phyloP scores from a whole-genome alignment of 2,113 vertebrate genomes.

The Cnemophilus loriae region DNA sequence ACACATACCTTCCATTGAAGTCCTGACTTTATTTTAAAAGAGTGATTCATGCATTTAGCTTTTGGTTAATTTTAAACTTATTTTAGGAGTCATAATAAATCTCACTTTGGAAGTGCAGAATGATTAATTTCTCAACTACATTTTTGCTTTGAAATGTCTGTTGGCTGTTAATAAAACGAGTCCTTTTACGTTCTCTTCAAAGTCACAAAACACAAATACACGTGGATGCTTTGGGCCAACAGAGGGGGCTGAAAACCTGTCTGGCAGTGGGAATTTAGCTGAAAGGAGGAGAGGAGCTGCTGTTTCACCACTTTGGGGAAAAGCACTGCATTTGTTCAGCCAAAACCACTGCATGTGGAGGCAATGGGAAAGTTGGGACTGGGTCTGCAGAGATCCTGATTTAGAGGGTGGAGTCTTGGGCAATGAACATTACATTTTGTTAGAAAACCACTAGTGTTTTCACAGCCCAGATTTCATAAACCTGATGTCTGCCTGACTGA shows the following conservation, averaged over 20 bases:
- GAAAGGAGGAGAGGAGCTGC: not conserved
- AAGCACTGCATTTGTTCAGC: not conserved
- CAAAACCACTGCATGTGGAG: fast-evolving
- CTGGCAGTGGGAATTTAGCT: not conserved
- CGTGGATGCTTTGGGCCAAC: not conserved
- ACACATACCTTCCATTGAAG: not conserved
- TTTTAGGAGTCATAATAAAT: conserved; percentile 10
- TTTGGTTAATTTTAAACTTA: conserved; percentile 27
- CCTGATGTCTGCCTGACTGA: not conserved
- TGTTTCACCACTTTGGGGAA: not conserved
- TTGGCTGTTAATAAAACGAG: conserved; percentile 28
- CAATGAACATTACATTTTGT: not conserved
- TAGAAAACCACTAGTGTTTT: not conserved
- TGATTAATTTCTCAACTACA: conserved; percentile 51
- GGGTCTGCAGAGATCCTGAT: not conserved
- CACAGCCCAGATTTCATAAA: not conserved
- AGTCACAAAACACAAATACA: conserved; percentile 8
- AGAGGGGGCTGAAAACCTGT: not conserved
- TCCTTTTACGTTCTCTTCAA: not conserved
- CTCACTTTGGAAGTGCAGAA: conserved; percentile 12
- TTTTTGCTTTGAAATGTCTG: conserved; percentile 57
- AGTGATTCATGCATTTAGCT: conserved; percentile 25
- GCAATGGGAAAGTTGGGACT: not conserved
- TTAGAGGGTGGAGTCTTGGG: not conserved
- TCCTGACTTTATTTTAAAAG: conserved; percentile 51